phyloP scores from a whole-genome alignment of 1,140 invertebrate genomes.

The Eulimnadia texana region DNA sequence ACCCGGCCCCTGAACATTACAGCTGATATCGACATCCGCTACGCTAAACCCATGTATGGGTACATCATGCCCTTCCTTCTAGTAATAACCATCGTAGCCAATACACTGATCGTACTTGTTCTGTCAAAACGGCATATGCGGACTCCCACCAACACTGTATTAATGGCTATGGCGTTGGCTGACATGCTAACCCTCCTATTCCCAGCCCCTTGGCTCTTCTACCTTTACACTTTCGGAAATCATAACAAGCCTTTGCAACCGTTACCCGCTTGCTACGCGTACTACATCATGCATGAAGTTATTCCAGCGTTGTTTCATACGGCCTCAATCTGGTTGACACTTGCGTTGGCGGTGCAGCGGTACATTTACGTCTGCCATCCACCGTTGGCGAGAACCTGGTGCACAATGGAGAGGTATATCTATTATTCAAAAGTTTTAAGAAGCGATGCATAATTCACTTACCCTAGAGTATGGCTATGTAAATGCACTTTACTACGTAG shows the following conservation, averaged over 20 bases:
- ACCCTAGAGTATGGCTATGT: not conserved
- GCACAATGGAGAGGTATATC: slow-evolving; percentile 43
- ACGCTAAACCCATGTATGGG: slow-evolving; percentile 46
- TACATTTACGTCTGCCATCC: slow-evolving; percentile 88
- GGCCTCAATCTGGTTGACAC: slow-evolving; percentile 77
- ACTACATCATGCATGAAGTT: slow-evolving; percentile 56
- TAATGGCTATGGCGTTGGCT: slow-evolving; percentile 74
- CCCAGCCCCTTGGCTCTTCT: slow-evolving; percentile 70
- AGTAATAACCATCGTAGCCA: slow-evolving; percentile 74
- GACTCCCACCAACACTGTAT: slow-evolving; percentile 50
- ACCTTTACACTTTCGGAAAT: slow-evolving; percentile 61
- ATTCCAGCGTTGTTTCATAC: slow-evolving; percentile 81
- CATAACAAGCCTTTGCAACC: slow-evolving; percentile 60
- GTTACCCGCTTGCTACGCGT: slow-evolving; percentile 56
- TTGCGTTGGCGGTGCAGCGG: slow-evolving; percentile 70
- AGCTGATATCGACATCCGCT: slow-evolving; percentile 45
- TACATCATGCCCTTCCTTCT: slow-evolving; percentile 71
- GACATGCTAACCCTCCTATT: slow-evolving; percentile 83
- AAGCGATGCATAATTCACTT: not conserved
- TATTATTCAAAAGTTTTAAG: not conserved
- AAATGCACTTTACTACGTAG: not conserved
- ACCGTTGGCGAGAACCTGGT: slow-evolving; percentile 65
- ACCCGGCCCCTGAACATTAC: slow-evolving; percentile 38
- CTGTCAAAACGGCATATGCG: slow-evolving; percentile 45
- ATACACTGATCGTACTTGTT: slow-evolving; percentile 68